These are phyloP conservation scores for Phymastichus coffea DNA, from an alignment of 1,140 invertebrate species.

Conservation along the genomic window DNA sequence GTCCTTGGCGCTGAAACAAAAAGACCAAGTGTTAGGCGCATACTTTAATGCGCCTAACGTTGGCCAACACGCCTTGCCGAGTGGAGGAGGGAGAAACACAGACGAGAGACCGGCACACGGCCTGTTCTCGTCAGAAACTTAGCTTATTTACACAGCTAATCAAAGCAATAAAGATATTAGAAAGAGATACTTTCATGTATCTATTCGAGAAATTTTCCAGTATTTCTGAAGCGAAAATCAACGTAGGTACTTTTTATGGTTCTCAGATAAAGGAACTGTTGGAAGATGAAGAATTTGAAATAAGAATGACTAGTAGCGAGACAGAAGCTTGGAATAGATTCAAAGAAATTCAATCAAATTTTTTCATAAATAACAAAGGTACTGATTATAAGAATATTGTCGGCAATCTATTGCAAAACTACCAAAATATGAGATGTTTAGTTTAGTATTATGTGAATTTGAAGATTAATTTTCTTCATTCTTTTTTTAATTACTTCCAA, in stretches of 20 bases:
- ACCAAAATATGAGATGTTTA: neutral
- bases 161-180: too few relatives aligned
- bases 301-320: neutral
- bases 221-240: slow-evolving; percentile 39
- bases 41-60: too few relatives aligned
- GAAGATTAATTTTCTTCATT: too few relatives aligned
- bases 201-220: slow-evolving; percentile 37
- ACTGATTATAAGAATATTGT: neutral
- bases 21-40: too few relatives aligned
- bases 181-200: neutral
- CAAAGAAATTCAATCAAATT: neutral
- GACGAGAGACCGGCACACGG: too few relatives aligned
- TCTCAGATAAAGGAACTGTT: slow-evolving; percentile 33
- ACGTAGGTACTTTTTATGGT: slow-evolving; percentile 40
- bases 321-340: neutral
- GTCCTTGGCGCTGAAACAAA: too few relatives aligned
- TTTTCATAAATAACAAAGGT: neutral
- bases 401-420: too few relatives aligned
- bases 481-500: neutral
- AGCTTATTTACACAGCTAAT: neutral
- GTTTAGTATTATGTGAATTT: too few relatives aligned
- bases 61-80: too few relatives aligned
- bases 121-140: too few relatives aligned
- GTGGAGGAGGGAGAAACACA: too few relatives aligned
- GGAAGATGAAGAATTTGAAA: neutral